Evolutionary conservation across 2,113 vertebrate species (phyloP), one percentile per base, ranked within the genome.

Genomic region (Oostethus manadensis): DNA sequence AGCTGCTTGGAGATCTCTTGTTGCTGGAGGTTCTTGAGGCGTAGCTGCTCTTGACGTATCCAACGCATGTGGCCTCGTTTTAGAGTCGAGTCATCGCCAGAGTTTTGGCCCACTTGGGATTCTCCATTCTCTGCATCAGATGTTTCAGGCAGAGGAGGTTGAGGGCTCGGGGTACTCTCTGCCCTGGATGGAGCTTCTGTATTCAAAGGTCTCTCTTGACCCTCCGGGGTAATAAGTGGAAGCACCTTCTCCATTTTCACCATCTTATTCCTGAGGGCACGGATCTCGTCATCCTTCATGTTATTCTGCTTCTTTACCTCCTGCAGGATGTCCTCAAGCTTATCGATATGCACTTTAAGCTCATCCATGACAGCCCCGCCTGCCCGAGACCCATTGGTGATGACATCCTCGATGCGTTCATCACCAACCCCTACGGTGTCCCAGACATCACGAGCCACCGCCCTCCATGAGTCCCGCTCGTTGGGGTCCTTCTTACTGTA

Each of bases 291-390:
- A 1, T 99, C 97, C 81, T 99, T 99, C 93, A 92, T 92, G 60
- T 97, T 98, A 74, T 99, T 99, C 79, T 99, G 97, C 65, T 94
- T 94, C 82, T 99, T 99, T n/a, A 99, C 97, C 73, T 99, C 97
- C 0, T 98, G 94, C 71, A 99, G 77, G 81, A 99, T 96, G 74
- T 99, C 96, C 77, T 98, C 96, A 54, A 99, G 85, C 71, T 98
- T 98, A 79, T 98, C 96, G 48, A 99, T 98, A 46, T 99, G 96
- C 66, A 98, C 93, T 81, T 93, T 97, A 10, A 99, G 91, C 61
- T 98, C 96, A 26, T 97, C 96, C 82, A 99, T 92, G 3, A 98
- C 95, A 6, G 78, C 72, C 11, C 87, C 89, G 58, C 93, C 83
- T 10, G 72, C 18, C 43, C 86, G 81, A 51, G 84, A 87, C 0